Evolutionary conservation across 2,113 vertebrate genomes (phyloP).

Genomic region (Triplophysa rosa): DNA sequence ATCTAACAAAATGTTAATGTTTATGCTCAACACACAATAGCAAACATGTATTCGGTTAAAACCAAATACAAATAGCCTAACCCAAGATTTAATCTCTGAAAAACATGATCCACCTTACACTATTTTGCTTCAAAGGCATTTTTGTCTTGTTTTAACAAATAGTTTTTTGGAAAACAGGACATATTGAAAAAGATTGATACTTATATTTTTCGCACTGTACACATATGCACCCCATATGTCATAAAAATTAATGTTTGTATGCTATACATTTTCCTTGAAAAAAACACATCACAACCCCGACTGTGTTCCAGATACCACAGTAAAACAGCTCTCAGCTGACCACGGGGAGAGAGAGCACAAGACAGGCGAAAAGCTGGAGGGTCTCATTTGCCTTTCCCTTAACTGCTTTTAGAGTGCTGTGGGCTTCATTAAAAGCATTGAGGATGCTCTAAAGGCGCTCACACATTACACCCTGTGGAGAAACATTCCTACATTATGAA

Average conservation of each 20-base stretch:
- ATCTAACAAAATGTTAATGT: too few species aligned
- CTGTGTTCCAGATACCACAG: not conserved
- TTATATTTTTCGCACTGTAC: too few species aligned
- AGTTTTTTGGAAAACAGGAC: too few species aligned
- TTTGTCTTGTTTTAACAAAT: too few species aligned
- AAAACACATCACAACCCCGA: not conserved
- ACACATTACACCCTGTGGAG: conserved; percentile 26
- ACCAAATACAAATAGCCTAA: not conserved
- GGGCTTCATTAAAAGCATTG: conserved; percentile 25
- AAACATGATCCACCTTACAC: too few species aligned
- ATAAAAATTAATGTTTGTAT: not conserved
- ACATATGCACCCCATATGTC: too few species aligned
- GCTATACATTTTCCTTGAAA: not conserved
- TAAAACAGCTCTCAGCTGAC: conserved; percentile 13
- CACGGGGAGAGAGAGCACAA: conserved; percentile 1
- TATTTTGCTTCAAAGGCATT: too few species aligned
- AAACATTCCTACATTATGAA: conserved; percentile 23
- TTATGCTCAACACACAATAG: too few species aligned
- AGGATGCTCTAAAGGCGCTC: conserved; percentile 1
- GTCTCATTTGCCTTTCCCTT: conserved; percentile 28
- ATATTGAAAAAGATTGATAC: too few species aligned
- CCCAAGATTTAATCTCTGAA: too few species aligned
- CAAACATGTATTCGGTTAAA: not conserved
- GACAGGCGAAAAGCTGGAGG: not conserved
- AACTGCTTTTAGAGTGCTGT: conserved; percentile 21